Evolutionary conservation across 2,888 invertebrate genomes (phyloP).

Genomic region (Rotaria magnacalcarata): DNA sequence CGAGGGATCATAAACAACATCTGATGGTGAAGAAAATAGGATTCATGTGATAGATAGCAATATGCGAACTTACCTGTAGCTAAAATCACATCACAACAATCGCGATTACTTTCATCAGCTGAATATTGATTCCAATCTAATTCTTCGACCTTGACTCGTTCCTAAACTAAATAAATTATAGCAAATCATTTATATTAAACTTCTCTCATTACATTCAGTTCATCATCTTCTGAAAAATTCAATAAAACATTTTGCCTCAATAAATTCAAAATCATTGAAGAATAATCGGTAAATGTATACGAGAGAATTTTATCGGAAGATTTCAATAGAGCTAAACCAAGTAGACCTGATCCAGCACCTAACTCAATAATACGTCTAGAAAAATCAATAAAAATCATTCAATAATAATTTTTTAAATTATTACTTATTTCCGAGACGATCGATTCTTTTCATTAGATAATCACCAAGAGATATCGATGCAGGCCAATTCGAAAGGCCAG

Average conservation of each 20-base stretch:
- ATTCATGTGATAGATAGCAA: not conserved
- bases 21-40: not conserved
- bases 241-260: not conserved
- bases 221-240: not conserved
- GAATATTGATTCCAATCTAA: slow-evolving; percentile 27
- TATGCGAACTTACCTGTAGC: not conserved
- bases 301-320: not conserved
- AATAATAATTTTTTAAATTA: not conserved
- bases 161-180: not conserved
- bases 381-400: not conserved
- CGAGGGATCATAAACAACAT: slow-evolving; percentile 21
- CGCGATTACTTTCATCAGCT: not conserved
- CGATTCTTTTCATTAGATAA: not conserved
- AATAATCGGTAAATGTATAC: slow-evolving; percentile 9
- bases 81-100: not conserved
- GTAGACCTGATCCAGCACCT: not conserved
- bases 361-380: not conserved
- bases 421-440: not conserved
- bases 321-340: slow-evolving; percentile 6
- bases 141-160: not conserved
- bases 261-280: not conserved
- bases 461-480: not conserved
- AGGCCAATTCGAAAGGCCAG: not conserved
- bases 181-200: not conserved
- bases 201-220: not conserved